phyloP scores from a whole-genome alignment of 1,140 invertebrate genomes.

The Dufourea novaeangliae region DNA sequence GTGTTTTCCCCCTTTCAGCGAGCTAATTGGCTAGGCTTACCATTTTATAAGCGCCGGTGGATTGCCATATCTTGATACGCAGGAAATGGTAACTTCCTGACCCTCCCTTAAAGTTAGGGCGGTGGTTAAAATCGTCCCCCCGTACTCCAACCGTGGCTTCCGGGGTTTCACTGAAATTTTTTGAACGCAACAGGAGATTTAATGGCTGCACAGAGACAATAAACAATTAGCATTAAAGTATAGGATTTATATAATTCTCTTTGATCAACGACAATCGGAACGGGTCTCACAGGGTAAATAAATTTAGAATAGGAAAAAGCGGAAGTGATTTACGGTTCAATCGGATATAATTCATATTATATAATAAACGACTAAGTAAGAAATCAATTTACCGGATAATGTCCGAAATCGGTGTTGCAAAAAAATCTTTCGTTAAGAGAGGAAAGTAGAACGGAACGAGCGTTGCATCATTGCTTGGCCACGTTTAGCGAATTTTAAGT shows the following conservation, averaged over 20 bases:
- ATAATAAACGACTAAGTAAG: too few relatives aligned
- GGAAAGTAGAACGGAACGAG: conserved; percentile 63
- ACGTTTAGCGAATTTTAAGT: conserved; percentile 40
- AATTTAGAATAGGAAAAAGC: too few relatives aligned
- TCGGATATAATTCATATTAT: too few relatives aligned
- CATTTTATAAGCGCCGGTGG: conserved; percentile 92
- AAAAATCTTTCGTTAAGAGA: conserved; percentile 12
- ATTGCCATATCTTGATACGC: conserved; percentile 92
- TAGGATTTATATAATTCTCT: too few relatives aligned
- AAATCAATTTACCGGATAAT: conserved; percentile 5
- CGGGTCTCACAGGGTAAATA: too few relatives aligned
- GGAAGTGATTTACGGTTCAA: too few relatives aligned
- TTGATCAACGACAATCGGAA: too few relatives aligned
- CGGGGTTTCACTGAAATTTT: conserved; percentile 89
- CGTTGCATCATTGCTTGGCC: conserved; percentile 46
- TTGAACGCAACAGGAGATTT: neutral
- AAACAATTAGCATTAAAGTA: too few relatives aligned
- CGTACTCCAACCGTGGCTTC: conserved; percentile 89
- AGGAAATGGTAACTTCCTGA: conserved; percentile 89
- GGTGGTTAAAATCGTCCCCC: conserved; percentile 85
- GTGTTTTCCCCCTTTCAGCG: neutral
- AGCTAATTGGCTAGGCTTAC: conserved; percentile 78
- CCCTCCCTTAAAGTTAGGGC: conserved; percentile 87
- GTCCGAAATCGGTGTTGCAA: conserved; percentile 45
- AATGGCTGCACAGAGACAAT: neutral